Conservation (phyloP, 2,797 vertebrate genomes). For the Coreius guichenoti region DNA sequence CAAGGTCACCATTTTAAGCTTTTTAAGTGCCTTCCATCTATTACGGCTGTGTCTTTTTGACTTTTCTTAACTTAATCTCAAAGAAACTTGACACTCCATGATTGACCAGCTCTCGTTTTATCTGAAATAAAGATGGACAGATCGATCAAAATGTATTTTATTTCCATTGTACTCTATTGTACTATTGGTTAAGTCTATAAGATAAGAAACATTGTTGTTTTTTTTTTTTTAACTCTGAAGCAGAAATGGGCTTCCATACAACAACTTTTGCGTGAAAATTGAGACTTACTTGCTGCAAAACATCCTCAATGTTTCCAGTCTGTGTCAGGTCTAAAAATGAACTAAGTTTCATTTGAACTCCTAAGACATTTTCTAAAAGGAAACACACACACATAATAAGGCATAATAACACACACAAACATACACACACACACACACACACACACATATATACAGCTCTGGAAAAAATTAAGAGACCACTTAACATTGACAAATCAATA, state of each 20-base stretch:
- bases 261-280: not conserved
- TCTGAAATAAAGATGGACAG: not conserved
- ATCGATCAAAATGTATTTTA: not conserved
- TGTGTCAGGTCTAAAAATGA: constrained; percentile 10
- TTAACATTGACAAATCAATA: too few relatives aligned
- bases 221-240: not conserved
- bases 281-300: constrained; percentile 6
- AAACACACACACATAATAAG: not conserved
- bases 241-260: not conserved
- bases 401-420: too few relatives aligned
- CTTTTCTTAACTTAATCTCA: not conserved
- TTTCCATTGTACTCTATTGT: not conserved
- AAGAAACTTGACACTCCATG: not conserved
- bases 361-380: not conserved
- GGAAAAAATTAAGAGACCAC: too few relatives aligned
- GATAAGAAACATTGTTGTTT: not conserved
- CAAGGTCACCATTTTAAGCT: not conserved
- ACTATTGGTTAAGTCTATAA: too few relatives aligned
- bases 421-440: too few relatives aligned
- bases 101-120: not conserved
- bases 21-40: not conserved
- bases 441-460: too few relatives aligned
- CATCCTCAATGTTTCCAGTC: not conserved
- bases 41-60: not conserved
- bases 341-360: not conserved